phyloP scores from a whole-genome alignment of 2,888 invertebrate species.

The Agrypnus murinus region DNA sequence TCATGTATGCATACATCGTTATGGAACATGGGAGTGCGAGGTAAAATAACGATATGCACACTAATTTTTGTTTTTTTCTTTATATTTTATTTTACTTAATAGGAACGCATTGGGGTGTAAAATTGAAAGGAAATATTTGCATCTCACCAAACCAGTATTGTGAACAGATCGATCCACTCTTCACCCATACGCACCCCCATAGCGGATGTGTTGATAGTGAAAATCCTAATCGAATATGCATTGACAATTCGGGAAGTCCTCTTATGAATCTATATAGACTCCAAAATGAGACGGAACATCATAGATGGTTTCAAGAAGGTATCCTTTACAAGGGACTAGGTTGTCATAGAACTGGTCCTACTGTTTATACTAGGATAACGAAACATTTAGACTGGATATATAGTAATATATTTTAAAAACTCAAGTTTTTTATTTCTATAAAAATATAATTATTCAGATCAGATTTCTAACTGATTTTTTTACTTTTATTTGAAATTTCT shows the following conservation, averaged over 20 bases:
- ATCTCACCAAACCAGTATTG: slow-evolving; percentile 74
- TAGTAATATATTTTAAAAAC: too few relatives aligned
- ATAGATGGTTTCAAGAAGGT: slow-evolving; percentile 76
- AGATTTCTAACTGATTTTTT: too few relatives aligned
- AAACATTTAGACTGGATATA: slow-evolving; percentile 40
- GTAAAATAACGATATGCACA: slow-evolving; percentile 69
- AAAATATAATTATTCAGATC: too few relatives aligned
- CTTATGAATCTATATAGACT: slow-evolving; percentile 73
- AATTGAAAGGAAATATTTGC: slow-evolving; percentile 78
- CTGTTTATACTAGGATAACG: slow-evolving; percentile 76
- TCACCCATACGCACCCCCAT: slow-evolving; percentile 27
- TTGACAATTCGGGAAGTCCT: slow-evolving; percentile 86
- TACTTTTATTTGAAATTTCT: too few relatives aligned
- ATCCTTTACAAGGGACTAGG: slow-evolving; percentile 82
- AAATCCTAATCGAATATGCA: slow-evolving; percentile 74
- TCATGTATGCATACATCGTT: slow-evolving; percentile 71
- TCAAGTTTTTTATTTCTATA: too few relatives aligned
- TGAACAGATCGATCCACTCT: slow-evolving; percentile 67
- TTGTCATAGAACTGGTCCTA: slow-evolving; percentile 81
- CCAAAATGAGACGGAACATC: slow-evolving; percentile 59
- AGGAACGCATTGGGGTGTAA: slow-evolving; percentile 61
- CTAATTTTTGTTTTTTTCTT: not conserved
- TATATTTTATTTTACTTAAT: not conserved
- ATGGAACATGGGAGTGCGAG: slow-evolving; percentile 80
- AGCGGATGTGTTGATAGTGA: slow-evolving; percentile 25